Evolutionary conservation across 2,888 invertebrate species (phyloP), one percentile per base, ranked within the genome.

Genomic region (Dasysyrphus albostriatus): DNA sequence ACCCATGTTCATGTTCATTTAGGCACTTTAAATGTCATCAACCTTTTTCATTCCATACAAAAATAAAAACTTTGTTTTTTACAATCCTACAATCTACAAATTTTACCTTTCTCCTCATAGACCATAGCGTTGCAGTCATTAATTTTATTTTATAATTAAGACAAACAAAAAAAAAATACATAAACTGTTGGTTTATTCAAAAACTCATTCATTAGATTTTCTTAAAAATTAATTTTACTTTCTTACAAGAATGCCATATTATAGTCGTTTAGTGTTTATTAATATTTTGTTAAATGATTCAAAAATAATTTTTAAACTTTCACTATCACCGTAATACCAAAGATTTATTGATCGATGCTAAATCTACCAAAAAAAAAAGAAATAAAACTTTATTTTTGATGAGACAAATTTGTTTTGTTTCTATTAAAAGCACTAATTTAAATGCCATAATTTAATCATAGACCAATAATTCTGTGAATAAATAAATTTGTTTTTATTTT

Each of bases 271-370:
- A 37, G 16, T 61, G 34, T 32, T 47, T 76, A 49, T 73, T 67
- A 69, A 69, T 56, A 42, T 73, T 76, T 73, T 32, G 80, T 56
- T 85, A 69, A 85, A 69, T 54, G 73, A 75, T 65, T 83, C 54
- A 29, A 81, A 78, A 65, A 74, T 44, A 9, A 24, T 42, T 76
- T 72, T 42, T 24, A 72, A n/a, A 79, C 87, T 87, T 87, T 87
- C 87, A 87, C 87, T 83, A 87, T 87, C 82, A 87, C 83, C 83
- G 87, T 75, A 83, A 79, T 78, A 67, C 58, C n/a, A 56, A 61
- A 69, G 61, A 85, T 77, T 82, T 87, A 83, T 87, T 67, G 83
- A 75, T 78, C 67, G n/a, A 80, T 58, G 72, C 72, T 54, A 58
- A 69, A 69, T 59, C 39, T 32, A 39, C n/a, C 67, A 24, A 42